These are phyloP conservation scores for Perccottus glenii DNA, from an alignment of 2,113 vertebrate species.

Conservation along the genomic window DNA sequence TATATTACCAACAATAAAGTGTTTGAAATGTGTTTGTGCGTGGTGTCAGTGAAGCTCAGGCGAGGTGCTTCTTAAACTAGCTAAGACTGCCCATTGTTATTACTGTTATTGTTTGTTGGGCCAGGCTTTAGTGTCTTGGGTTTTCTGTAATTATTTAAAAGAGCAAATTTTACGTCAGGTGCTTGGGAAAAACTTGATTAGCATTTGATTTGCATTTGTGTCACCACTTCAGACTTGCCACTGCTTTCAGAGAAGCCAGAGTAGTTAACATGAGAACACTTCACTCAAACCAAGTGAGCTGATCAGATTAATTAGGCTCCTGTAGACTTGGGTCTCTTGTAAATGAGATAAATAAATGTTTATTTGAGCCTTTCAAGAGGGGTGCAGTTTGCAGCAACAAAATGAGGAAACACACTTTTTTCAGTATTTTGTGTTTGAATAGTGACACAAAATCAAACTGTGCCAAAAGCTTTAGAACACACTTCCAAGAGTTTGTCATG, in stretches of 20 bases:
- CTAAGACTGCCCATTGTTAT: too few relatives aligned
- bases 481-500: not conserved
- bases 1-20: too few relatives aligned
- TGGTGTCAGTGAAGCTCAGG: too few relatives aligned
- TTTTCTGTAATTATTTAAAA: slow-evolving; percentile 42
- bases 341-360: slow-evolving; percentile 39
- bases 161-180: slow-evolving; percentile 46
- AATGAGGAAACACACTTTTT: not conserved
- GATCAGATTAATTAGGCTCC: slow-evolving; percentile 10
- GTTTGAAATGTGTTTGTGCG: too few relatives aligned
- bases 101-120: too few relatives aligned
- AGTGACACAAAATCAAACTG: not conserved
- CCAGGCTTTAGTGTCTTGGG: not conserved
- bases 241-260: slow-evolving; percentile 16
- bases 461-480: not conserved
- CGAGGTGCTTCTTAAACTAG: too few relatives aligned
- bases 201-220: slow-evolving; percentile 56
- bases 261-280: slow-evolving; percentile 46
- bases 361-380: slow-evolving; percentile 28
- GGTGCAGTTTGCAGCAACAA: slow-evolving; percentile 3
- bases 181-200: slow-evolving; percentile 53
- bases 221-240: slow-evolving; percentile 29
- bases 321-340: slow-evolving; percentile 24
- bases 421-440: not conserved
- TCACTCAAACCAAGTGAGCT: slow-evolving; percentile 40